Percentiles rank a stretch among this genome's conserved stretches.
These are phyloP conservation scores for Trididemnum clinides DNA, from an alignment of 23 tunicate genomes.

Conservation along the genomic window DNA sequence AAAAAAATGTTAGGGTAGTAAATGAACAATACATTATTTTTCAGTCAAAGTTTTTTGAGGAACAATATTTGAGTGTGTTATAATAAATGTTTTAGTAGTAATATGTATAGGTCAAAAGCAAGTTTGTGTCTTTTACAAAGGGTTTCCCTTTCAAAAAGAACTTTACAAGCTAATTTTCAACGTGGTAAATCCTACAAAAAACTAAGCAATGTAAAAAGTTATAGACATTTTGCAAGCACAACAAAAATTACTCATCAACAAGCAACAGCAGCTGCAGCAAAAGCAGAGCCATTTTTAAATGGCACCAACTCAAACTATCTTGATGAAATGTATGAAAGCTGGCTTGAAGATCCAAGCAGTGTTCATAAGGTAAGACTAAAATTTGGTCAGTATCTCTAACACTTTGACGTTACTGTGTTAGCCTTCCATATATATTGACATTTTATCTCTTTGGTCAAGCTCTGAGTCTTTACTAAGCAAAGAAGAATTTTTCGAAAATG, in stretches of 20 bases:
- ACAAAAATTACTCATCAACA: constrained; percentile 36
- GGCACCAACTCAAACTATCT: constrained; percentile 91
- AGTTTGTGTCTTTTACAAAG: background rate
- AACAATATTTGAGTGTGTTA: too few relatives aligned
- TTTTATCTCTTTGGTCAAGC: too few relatives aligned
- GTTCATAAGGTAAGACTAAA: constrained; percentile 77
- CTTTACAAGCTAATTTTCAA: constrained; percentile 20
- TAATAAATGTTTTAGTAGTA: too few relatives aligned
- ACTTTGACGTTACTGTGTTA: too few relatives aligned
- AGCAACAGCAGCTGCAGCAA: constrained; percentile 94
- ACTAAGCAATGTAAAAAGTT: background rate
- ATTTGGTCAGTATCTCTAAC: too few relatives aligned
- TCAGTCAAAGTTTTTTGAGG: too few relatives aligned
- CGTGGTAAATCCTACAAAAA: background rate
- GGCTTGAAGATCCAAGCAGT: constrained; percentile 85
- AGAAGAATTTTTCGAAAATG: too few relatives aligned
- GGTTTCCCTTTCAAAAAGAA: constrained; percentile 2
- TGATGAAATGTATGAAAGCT: constrained; percentile 97
- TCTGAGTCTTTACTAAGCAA: too few relatives aligned
- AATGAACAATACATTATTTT: too few relatives aligned
- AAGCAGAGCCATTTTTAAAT: constrained; percentile 94
- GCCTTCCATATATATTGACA: too few relatives aligned
- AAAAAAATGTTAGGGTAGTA: too few relatives aligned
- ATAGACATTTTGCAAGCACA: constrained; percentile 50
- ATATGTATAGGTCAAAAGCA: constrained; percentile 15